phyloP scores from a whole-genome alignment of 2,797 vertebrate genomes.

The Distichodus sexfasciatus region DNA sequence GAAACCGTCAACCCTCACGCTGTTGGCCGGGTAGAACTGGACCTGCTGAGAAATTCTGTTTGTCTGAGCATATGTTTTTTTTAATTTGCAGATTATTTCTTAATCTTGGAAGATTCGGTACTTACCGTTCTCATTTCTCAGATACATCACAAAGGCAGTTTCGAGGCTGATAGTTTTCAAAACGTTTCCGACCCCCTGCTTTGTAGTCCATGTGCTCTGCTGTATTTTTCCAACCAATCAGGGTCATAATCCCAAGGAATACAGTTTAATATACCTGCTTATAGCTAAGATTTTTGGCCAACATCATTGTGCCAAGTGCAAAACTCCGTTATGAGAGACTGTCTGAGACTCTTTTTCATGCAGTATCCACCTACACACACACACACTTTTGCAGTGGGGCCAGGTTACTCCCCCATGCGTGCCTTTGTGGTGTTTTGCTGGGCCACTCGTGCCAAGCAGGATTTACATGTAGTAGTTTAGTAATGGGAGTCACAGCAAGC shows the following conservation, averaged over 20 bases:
- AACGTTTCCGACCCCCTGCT: not conserved
- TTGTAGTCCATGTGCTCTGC: not conserved
- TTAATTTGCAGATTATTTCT: not conserved
- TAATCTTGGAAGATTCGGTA: not conserved
- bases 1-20: not conserved
- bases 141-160: not conserved
- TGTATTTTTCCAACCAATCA: not conserved
- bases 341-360: constrained; percentile 2
- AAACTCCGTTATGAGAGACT: not conserved
- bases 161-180: not conserved
- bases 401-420: constrained; percentile 25
- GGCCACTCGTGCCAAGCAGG: not conserved
- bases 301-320: constrained; percentile 18
- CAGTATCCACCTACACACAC: constrained; percentile 17
- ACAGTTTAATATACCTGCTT: not conserved
- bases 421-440: constrained; percentile 45
- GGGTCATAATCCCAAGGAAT: not conserved
- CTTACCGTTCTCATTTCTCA: not conserved
- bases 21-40: constrained; percentile 13
- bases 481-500: not conserved
- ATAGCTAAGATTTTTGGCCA: not conserved
- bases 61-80: constrained; percentile 17
- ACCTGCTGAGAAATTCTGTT: constrained; percentile 15
- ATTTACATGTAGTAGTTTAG: constrained; percentile 12
- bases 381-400: constrained; percentile 15